These are phyloP conservation scores for Orthochromis malagaraziensis DNA, from an alignment of 2,113 vertebrate species.

Conservation along the genomic window DNA sequence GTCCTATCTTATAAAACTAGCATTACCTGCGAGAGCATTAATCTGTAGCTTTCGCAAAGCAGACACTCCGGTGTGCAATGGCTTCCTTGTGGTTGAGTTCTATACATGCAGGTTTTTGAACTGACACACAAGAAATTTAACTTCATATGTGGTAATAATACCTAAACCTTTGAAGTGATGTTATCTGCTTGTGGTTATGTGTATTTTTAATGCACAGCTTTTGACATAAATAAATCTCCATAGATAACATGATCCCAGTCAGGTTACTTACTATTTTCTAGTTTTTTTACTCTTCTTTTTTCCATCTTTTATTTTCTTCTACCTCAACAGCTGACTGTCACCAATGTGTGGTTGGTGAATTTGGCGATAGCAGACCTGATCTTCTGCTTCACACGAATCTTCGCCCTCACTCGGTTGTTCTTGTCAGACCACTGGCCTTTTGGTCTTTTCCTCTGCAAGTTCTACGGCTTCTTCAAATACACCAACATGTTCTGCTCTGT, in stretches of 20 bases:
- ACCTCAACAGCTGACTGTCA: not conserved
- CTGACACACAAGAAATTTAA: not conserved
- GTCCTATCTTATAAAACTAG: not conserved
- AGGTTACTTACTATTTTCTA: not conserved
- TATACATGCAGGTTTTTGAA: not conserved
- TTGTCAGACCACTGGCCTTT: slow-evolving; percentile 70
- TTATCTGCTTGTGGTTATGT: not conserved
- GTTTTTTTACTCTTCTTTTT: not conserved
- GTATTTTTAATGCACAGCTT: not conserved
- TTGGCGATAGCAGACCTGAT: slow-evolving; percentile 72
- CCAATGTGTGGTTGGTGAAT: slow-evolving; percentile 32
- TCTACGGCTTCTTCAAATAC: slow-evolving; percentile 73
- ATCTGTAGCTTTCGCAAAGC: not conserved
- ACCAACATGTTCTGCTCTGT: slow-evolving; percentile 77
- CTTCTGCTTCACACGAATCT: slow-evolving; percentile 60
- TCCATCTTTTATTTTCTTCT: not conserved
- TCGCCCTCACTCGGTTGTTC: slow-evolving; percentile 62
- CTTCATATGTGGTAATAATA: not conserved
- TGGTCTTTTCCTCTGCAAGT: slow-evolving; percentile 67
- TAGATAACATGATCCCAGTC: not conserved
- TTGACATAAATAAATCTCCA: not conserved
- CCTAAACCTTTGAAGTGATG: not conserved
- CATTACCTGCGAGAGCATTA: not conserved
- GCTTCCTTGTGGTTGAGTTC: not conserved
- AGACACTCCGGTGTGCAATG: not conserved